Evolutionary conservation across 2,888 invertebrate genomes (phyloP).

Genomic region (Carabus problematicus): DNA sequence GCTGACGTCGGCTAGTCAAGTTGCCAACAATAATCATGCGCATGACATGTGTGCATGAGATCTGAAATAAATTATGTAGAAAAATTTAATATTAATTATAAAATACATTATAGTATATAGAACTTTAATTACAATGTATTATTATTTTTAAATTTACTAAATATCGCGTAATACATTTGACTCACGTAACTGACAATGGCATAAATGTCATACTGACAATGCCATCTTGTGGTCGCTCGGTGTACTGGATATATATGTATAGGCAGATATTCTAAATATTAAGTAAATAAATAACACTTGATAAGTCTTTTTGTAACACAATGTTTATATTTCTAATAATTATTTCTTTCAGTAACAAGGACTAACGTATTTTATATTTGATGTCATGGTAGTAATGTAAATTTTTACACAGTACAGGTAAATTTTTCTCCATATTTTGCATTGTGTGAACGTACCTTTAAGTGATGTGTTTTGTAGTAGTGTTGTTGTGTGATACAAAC

Average conservation of each 20-base stretch:
- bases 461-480: not conserved
- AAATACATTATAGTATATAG: not conserved
- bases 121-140: not conserved
- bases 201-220: not conserved
- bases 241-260: too few species aligned
- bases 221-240: not conserved
- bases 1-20: constrained; percentile 74
- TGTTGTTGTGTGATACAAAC: not conserved
- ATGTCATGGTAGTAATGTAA: not conserved
- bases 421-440: not conserved
- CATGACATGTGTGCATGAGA: not conserved
- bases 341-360: not conserved
- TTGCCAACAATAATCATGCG: constrained; percentile 60
- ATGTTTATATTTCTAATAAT: not conserved
- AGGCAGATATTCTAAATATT: too few species aligned
- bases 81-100: too few species aligned
- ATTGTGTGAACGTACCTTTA: not conserved
- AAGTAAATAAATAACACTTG: too few species aligned
- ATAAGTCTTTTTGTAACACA: not conserved
- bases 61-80: not conserved
- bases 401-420: not conserved
- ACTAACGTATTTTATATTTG: not conserved
- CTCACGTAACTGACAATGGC: not conserved
- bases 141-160: constrained; percentile 6
- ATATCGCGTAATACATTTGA: not conserved